Evolutionary conservation across 2,888 invertebrate species (phyloP).

Genomic region (Lumbricus terrestris): DNA sequence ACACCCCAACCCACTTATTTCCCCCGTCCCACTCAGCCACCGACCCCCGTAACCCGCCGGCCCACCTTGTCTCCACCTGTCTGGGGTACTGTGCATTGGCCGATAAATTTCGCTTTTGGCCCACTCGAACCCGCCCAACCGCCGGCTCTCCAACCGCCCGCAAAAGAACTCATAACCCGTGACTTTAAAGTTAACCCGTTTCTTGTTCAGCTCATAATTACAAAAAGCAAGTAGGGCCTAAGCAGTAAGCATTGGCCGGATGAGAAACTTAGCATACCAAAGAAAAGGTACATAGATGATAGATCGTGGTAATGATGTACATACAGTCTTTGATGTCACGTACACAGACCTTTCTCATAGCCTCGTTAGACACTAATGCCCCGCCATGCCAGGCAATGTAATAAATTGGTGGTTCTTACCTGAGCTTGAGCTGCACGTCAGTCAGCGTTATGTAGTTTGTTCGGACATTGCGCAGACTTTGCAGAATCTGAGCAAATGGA

Average conservation of each 20-base stretch:
- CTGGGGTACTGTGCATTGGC: no score
- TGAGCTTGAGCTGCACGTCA: constrained; percentile 65
- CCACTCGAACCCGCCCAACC: no score
- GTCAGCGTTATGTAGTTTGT: constrained; percentile 96
- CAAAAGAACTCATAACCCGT: no score
- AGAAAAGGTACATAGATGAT: not conserved
- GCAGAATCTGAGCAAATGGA: constrained; percentile 99
- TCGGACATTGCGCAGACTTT: constrained; percentile 95
- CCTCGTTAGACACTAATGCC: no score
- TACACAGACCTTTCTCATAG: not conserved
- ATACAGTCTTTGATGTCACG: not conserved
- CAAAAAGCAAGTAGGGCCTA: not conserved
- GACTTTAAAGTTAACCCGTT: not conserved
- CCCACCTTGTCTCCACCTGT: no score
- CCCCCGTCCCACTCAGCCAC: no score
- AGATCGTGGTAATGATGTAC: not conserved
- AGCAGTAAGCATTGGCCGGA: not conserved
- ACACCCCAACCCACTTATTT: no score
- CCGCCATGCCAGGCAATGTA: not conserved
- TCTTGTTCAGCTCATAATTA: not conserved
- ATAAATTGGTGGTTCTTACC: constrained; percentile 45
- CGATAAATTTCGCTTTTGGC: no score
- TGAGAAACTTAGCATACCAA: not conserved
- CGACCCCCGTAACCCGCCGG: no score
- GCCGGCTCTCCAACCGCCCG: no score